phyloP scores from a whole-genome alignment of 2,797 vertebrate genomes.

The Sebastes kiyomatsui region DNA sequence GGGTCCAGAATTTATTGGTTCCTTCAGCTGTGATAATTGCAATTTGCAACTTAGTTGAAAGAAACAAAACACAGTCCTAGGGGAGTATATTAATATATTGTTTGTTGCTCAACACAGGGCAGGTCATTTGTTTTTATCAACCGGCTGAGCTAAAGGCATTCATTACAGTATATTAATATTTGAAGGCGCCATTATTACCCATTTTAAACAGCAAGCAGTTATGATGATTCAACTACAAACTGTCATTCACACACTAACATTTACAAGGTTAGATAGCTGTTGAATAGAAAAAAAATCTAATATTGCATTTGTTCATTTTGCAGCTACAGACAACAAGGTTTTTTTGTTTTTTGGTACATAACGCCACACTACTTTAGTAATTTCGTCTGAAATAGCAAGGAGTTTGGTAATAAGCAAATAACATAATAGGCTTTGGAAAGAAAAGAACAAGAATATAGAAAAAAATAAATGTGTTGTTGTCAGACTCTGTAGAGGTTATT shows the following conservation, averaged over 20 bases:
- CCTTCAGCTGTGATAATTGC: slow-evolving; percentile 58
- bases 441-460: not conserved
- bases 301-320: not conserved
- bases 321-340: not conserved
- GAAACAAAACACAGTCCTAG: slow-evolving; percentile 37
- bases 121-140: slow-evolving; percentile 64
- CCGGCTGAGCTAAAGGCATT: slow-evolving; percentile 1
- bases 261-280: not conserved
- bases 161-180: slow-evolving; percentile 33
- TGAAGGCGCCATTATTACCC: slow-evolving; percentile 22
- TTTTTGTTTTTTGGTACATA: not conserved
- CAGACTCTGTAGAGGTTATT: not conserved
- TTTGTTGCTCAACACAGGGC: slow-evolving; percentile 37
- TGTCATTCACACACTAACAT: not conserved
- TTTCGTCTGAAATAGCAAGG: not conserved
- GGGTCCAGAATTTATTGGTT: slow-evolving; percentile 50
- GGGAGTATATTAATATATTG: slow-evolving; percentile 54
- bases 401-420: not conserved
- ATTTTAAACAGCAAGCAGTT: slow-evolving; percentile 32
- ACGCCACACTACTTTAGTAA: not conserved
- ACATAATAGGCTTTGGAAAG: not conserved
- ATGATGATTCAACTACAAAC: slow-evolving; percentile 8
- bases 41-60: slow-evolving; percentile 55
- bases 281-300: not conserved
- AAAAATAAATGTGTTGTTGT: not conserved